These are phyloP conservation scores for Vireo altiloquus DNA, from an alignment of 2,113 vertebrate genomes.

Conservation along the genomic window DNA sequence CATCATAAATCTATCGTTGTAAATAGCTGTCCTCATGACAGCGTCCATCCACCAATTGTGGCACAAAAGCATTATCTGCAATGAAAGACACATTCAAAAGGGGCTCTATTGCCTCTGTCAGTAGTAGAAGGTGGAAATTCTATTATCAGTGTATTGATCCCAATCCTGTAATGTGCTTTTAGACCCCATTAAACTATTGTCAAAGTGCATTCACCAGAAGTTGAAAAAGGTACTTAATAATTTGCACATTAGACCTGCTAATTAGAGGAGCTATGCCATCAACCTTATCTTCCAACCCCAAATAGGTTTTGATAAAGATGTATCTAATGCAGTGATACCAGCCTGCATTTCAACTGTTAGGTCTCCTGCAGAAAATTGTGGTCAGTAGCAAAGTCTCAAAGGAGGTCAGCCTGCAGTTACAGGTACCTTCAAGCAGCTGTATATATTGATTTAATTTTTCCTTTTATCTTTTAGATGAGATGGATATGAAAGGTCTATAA, in stretches of 20 bases:
- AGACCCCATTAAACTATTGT: constrained; percentile 64
- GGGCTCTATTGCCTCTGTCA: constrained; percentile 24
- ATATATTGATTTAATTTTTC: not conserved
- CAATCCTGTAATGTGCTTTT: constrained; percentile 61
- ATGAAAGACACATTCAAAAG: constrained; percentile 39
- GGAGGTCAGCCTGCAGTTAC: not conserved
- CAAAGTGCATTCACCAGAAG: constrained; percentile 58
- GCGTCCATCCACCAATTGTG: constrained; percentile 11
- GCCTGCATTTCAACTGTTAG: not conserved
- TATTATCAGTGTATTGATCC: constrained; percentile 49
- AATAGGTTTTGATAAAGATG: constrained; percentile 32
- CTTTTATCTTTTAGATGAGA: not conserved
- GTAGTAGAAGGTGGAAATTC: constrained; percentile 35
- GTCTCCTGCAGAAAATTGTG: not conserved
- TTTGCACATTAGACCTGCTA: constrained; percentile 63
- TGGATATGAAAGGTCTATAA: not conserved
- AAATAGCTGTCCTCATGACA: constrained; percentile 45
- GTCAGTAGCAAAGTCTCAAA: not conserved
- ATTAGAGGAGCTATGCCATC: constrained; percentile 51
- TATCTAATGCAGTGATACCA: not conserved
- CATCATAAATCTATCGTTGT: constrained; percentile 49
- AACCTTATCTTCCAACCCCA: constrained; percentile 28
- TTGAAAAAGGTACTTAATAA: constrained; percentile 68
- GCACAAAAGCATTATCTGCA: constrained; percentile 30
- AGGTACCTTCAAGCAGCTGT: not conserved